These are phyloP conservation scores for Microchrysa polita DNA, from an alignment of 2,888 invertebrate genomes.

Conservation along the genomic window DNA sequence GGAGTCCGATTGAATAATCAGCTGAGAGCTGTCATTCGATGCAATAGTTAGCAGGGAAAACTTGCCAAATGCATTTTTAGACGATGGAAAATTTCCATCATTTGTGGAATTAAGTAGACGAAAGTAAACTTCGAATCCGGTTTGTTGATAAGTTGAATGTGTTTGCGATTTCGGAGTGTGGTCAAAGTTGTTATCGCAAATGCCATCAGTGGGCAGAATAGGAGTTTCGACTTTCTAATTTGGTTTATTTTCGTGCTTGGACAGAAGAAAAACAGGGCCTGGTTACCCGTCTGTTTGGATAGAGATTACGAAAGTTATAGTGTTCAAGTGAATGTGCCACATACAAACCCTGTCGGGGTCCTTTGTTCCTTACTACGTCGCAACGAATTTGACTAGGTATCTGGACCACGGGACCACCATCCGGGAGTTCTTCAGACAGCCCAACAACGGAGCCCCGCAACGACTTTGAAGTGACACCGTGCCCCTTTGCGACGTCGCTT, in stretches of 20 bases:
- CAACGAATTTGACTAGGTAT: too few species aligned
- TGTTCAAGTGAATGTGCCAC: constrained; percentile 30
- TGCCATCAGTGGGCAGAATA: constrained; percentile 1
- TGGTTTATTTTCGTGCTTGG: constrained; percentile 11
- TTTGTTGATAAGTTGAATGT: too few species aligned
- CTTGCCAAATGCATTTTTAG: constrained; percentile 24
- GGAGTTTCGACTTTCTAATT: constrained; percentile 3
- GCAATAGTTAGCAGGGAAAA: constrained; percentile 1
- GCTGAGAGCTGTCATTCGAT: constrained; percentile 44
- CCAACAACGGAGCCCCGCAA: neutral
- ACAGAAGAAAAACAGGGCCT: constrained; percentile 3
- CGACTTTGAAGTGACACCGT: neutral
- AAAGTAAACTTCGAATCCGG: too few species aligned
- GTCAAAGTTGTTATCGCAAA: neutral
- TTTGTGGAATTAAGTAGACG: neutral
- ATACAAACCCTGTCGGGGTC: too few species aligned
- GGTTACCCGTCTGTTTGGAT: neutral
- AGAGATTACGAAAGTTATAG: constrained; percentile 13
- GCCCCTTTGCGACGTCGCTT: neutral
- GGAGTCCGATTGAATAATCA: constrained; percentile 38
- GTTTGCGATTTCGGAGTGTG: too few species aligned
- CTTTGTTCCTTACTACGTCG: too few species aligned
- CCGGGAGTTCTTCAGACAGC: neutral
- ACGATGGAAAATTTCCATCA: constrained; percentile 3
- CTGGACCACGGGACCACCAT: neutral